Evolutionary conservation across 2,888 invertebrate genomes (phyloP), one percentile per base, ranked within the genome.

Genomic region (Aspidapion aeneum): DNA sequence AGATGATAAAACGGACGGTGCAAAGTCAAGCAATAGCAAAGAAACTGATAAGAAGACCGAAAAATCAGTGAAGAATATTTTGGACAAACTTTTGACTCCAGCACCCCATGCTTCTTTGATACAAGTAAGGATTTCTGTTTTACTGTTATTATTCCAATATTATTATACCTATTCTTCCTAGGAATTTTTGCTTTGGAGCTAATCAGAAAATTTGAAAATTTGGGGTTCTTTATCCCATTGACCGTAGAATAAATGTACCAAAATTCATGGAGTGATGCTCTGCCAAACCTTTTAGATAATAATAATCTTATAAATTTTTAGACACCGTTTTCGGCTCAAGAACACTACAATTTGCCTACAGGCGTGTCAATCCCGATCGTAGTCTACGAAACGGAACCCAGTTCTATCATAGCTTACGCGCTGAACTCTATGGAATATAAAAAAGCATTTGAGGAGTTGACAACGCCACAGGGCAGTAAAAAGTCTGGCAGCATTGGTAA

Each of bases 401-500:
- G 93, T 68, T 94, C 93, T 0, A 89, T 95, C 59, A 91, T 96
- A 64, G 92, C 94, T 0, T 93, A 92, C 74, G 87, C 92, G 0
- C 79, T 96, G 19, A 88, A 88, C 63, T 90, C 90, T 0, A 78
- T 79, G 16, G 90, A 91, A 60, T 93, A 93, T 74, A 87, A 87
- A 69, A 84, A 83, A 58, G 78, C 83, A 1, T 75, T 89, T n/a
- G 83, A 84, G 17, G 86, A 85, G 54, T 64, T 78, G 0, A 78
- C 66, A 7, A 72, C 67, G 56, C 35, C 35, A 12, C 35, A 35
- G 35, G 35, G 35, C 12, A 35, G 5, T 35, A 35, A 35, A 12
- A 35, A 35, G 12, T 35, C 35, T 35, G 35, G 35, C 35, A 35
- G 35, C 35, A 35, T 35, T 7, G 35, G 35, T 35, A 35, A 35